Evolutionary conservation across 2,888 invertebrate genomes (phyloP).

Genomic region (Caenorhabditis afra): DNA sequence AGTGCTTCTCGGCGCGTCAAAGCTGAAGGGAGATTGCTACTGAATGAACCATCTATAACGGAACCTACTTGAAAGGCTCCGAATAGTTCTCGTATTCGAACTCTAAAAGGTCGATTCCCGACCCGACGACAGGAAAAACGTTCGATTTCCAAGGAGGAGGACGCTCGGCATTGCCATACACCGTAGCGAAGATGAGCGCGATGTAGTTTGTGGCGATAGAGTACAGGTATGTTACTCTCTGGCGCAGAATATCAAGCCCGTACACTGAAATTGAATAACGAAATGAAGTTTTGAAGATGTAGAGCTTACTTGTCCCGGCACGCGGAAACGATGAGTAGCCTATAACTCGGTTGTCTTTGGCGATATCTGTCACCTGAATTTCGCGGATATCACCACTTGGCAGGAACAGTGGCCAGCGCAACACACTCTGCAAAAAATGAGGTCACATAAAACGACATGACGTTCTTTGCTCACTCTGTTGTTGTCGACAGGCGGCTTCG

Average conservation of each 20-base stretch:
- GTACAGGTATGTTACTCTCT: background rate
- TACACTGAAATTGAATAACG: background rate
- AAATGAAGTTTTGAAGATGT: background rate
- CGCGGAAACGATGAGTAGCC: background rate
- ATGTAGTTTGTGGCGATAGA: background rate
- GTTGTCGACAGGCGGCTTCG: too few relatives aligned
- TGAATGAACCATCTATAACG: background rate
- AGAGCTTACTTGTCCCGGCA: background rate
- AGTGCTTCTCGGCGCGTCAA: background rate
- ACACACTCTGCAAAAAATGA: background rate
- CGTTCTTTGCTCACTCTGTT: too few relatives aligned
- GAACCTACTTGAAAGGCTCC: background rate
- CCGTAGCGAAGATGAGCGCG: background rate
- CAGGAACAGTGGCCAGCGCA: slow-evolving; percentile 1
- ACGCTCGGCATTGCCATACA: background rate
- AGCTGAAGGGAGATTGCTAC: background rate
- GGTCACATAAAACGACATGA: too few relatives aligned
- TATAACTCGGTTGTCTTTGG: background rate
- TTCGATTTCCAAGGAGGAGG: background rate
- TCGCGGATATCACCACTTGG: slow-evolving; percentile 1
- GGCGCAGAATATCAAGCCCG: background rate
- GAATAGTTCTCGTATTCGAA: background rate
- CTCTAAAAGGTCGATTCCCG: background rate
- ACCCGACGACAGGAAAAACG: background rate
- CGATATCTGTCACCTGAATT: background rate